These are phyloP conservation scores for Taxidea taxus DNA, from an alignment of 2,113 vertebrate genomes.

Conservation along the genomic window DNA sequence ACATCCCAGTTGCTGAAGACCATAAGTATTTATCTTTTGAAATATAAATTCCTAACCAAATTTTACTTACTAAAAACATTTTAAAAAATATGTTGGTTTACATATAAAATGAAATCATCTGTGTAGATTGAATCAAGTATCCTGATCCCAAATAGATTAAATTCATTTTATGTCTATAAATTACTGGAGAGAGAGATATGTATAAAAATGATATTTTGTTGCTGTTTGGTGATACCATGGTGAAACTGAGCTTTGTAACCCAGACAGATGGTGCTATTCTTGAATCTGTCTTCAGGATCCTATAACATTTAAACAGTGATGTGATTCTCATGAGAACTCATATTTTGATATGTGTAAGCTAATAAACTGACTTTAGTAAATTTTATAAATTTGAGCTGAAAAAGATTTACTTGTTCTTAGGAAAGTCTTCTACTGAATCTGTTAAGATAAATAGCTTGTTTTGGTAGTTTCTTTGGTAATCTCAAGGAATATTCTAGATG, in stretches of 20 bases:
- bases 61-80: slow-evolving; percentile 34
- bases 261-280: slow-evolving; percentile 81
- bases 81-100: slow-evolving; percentile 27
- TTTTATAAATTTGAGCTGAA: slow-evolving; percentile 57
- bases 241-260: slow-evolving; percentile 67
- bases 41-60: slow-evolving; percentile 5
- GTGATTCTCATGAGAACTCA: slow-evolving; percentile 76
- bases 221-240: slow-evolving; percentile 61
- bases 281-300: slow-evolving; percentile 76
- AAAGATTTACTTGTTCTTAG: slow-evolving; percentile 17
- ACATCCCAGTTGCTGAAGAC: neutral
- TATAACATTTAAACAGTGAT: slow-evolving; percentile 78
- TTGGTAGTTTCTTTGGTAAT: slow-evolving; percentile 29
- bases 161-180: slow-evolving; percentile 61
- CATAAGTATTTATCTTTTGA: slow-evolving; percentile 43
- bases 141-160: neutral
- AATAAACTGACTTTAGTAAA: slow-evolving; percentile 25
- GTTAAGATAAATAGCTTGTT: slow-evolving; percentile 7
- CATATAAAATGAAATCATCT: neutral
- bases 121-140: neutral
- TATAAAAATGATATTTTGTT: slow-evolving; percentile 66
- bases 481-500: neutral
- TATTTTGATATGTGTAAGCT: slow-evolving; percentile 64
- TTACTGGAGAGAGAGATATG: slow-evolving; percentile 38
- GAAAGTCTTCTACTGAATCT: slow-evolving; percentile 31